phyloP scores from a whole-genome alignment of 92 coral and sea anemone genomes.

The Diadumene lineata region DNA sequence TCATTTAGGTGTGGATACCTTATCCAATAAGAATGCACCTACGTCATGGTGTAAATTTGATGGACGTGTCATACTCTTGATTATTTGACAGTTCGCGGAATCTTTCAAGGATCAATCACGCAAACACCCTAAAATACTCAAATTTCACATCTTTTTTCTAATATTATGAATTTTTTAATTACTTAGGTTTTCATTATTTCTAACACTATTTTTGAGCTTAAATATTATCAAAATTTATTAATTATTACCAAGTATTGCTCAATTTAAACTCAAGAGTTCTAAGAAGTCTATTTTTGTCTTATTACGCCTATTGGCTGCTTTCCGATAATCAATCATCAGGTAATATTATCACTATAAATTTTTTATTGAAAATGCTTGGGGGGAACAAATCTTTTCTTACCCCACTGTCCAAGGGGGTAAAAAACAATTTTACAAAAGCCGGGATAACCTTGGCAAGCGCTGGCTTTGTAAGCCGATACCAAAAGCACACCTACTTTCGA shows the following conservation, averaged over 20 bases:
- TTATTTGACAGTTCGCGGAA: background rate
- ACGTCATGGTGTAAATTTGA: conserved; percentile 7
- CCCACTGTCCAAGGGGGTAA: background rate
- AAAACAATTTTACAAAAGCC: background rate
- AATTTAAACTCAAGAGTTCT: background rate
- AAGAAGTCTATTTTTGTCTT: conserved; percentile 2
- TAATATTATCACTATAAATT: background rate
- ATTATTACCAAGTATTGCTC: no score
- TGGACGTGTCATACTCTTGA: background rate
- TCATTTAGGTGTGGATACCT: background rate
- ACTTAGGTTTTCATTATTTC: no score
- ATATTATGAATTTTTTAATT: background rate
- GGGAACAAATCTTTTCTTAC: background rate
- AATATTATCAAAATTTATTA: no score
- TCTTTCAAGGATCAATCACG: background rate
- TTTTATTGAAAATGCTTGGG: background rate
- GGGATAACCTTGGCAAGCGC: background rate
- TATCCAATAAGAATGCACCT: background rate
- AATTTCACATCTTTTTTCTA: background rate
- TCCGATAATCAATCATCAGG: background rate
- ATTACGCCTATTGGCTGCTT: background rate
- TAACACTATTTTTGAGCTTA: background rate
- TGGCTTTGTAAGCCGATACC: background rate
- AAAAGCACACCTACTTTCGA: background rate
- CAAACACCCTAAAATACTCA: background rate